A percentile compares a stretch with the other conserved stretches of the same genome.
Evolutionary conservation across 1,140 invertebrate genomes (phyloP).

Genomic region (Drosophila melanogaster): DNA sequence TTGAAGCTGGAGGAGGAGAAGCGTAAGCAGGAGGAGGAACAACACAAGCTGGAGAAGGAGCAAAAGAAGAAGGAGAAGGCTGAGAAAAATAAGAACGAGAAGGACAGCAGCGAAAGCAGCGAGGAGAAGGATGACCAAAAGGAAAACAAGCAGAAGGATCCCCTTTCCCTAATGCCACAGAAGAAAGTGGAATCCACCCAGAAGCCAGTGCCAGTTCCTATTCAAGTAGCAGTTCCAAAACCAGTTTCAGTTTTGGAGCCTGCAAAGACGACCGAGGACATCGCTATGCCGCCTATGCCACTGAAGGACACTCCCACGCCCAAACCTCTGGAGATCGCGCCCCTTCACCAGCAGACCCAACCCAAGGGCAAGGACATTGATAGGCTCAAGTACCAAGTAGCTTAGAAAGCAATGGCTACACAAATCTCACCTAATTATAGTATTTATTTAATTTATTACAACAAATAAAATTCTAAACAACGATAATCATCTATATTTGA

Average conservation of each 20-base stretch:
- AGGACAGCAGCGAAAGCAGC: slow-evolving; percentile 55
- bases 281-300: slow-evolving; percentile 60
- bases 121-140: slow-evolving; percentile 51
- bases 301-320: slow-evolving; percentile 33
- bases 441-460: slow-evolving; percentile 58
- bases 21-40: slow-evolving; percentile 6
- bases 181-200: slow-evolving; percentile 12
- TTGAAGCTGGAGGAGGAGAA: slow-evolving; percentile 12
- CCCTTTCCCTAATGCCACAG: slow-evolving; percentile 6
- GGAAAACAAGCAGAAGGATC: slow-evolving; percentile 2
- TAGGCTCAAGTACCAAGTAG: slow-evolving; percentile 58
- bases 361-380: slow-evolving; percentile 41
- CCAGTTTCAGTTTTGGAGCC: neutral
- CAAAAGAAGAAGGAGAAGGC: slow-evolving; percentile 37
- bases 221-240: slow-evolving; percentile 6
- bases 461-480: slow-evolving; percentile 27
- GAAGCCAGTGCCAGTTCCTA: slow-evolving; percentile 4
- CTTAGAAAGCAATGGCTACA: slow-evolving; percentile 15
- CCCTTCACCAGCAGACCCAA: slow-evolving; percentile 12
- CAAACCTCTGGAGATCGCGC: slow-evolving; percentile 26
- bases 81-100: slow-evolving; percentile 27
- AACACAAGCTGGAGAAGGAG: slow-evolving; percentile 28
- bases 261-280: slow-evolving; percentile 20
- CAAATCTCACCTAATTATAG: slow-evolving; percentile 15
- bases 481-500: neutral